A percentile compares a stretch with the other conserved stretches of the same genome.
Conservation (phyloP, 2,113 vertebrate species). For the Ceuthmochares aereus region DNA sequence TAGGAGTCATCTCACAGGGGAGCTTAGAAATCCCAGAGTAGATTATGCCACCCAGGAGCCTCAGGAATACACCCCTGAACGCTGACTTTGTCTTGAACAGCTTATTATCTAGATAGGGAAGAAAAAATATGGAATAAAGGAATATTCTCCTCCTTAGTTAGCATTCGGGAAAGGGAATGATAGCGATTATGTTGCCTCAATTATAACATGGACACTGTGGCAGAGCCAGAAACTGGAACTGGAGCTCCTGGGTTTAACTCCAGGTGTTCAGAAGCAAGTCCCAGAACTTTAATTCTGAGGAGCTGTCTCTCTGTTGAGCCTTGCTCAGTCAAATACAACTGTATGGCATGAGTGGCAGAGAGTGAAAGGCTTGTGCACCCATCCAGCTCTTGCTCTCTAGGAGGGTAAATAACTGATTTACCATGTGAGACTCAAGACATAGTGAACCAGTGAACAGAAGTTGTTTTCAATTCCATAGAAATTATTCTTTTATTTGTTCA, state of each 20-base stretch:
- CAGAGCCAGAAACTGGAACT: neutral
- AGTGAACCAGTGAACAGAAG: neutral
- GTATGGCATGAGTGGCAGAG: neutral
- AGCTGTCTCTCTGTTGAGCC: neutral
- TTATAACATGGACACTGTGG: neutral
- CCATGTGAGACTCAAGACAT: neutral
- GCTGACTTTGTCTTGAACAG: neutral
- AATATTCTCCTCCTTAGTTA: neutral
- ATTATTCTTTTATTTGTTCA: slow-evolving; percentile 56
- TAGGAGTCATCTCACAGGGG: neutral
- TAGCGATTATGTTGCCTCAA: neutral
- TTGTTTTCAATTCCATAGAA: neutral
- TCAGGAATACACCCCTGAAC: neutral
- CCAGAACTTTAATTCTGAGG: neutral
- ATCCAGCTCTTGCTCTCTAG: neutral
- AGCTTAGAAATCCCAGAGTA: neutral
- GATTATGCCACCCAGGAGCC: neutral
- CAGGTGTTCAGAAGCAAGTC: neutral
- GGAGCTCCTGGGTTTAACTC: neutral
- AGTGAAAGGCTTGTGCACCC: neutral
- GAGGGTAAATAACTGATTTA: neutral
- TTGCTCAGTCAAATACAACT: neutral
- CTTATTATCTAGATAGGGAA: neutral
- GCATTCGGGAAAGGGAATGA: neutral
- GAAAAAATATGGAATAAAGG: neutral